Percentiles rank a stretch among this genome's conserved stretches.
These are phyloP conservation scores for Orius laevigatus DNA, from an alignment of 1,140 invertebrate species.

Conservation along the genomic window DNA sequence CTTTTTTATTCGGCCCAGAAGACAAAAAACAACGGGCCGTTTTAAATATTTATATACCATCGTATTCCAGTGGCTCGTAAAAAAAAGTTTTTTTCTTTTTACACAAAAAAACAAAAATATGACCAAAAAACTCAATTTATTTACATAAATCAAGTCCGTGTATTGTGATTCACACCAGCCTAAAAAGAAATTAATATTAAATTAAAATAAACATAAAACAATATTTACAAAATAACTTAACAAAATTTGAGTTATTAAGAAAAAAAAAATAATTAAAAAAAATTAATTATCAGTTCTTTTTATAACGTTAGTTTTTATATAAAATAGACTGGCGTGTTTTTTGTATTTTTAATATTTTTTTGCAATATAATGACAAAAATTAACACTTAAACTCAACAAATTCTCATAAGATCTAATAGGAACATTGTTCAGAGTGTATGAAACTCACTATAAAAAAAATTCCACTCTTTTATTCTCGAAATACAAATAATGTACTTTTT, in stretches of 20 bases:
- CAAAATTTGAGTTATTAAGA: too few species aligned
- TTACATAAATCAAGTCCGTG: neutral
- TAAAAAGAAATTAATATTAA: too few species aligned
- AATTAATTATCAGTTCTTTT: too few species aligned
- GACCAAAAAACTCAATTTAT: constrained; percentile 10
- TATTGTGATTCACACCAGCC: too few species aligned
- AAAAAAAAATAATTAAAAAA: too few species aligned
- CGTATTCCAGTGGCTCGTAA: too few species aligned
- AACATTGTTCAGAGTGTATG: constrained; percentile 11
- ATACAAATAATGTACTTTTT: neutral
- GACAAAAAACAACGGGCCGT: neutral
- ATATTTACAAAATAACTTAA: too few species aligned
- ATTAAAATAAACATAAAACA: too few species aligned
- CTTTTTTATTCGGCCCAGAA: constrained; percentile 14
- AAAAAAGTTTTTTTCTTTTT: constrained; percentile 1
- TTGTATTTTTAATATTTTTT: neutral
- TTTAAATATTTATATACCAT: neutral
- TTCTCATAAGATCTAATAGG: constrained; percentile 15
- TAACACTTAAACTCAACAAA: constrained; percentile 11
- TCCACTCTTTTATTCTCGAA: constrained; percentile 4
- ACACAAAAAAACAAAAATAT: constrained; percentile 6
- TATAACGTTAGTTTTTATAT: too few species aligned
- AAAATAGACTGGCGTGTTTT: too few species aligned
- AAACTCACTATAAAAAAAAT: constrained; percentile 5
- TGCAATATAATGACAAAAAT: constrained; percentile 2